Conservation (phyloP, 2,888 invertebrate species). For the Callimorpha dominula region DNA sequence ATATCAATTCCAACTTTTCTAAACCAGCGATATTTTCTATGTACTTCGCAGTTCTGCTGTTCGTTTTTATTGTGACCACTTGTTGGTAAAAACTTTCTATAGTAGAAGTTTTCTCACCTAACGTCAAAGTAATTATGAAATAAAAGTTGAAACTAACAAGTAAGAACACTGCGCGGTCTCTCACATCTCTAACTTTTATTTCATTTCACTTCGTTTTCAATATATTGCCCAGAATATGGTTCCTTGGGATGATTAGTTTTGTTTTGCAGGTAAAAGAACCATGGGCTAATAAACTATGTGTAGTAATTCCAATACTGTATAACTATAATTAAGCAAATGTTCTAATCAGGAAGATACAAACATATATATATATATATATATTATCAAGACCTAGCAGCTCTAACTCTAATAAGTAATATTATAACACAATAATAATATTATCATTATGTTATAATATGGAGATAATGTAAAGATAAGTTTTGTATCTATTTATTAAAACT, state of each 20-base stretch:
- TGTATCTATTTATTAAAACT: too few species aligned
- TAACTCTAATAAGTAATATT: too few species aligned
- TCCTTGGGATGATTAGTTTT: too few species aligned
- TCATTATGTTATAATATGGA: too few species aligned
- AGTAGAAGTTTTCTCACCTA: slow-evolving; percentile 17
- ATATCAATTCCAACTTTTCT: slow-evolving; percentile 11
- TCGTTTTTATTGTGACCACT: slow-evolving; percentile 31
- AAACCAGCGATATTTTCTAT: slow-evolving; percentile 12
- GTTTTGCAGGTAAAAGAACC: not conserved
- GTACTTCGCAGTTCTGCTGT: slow-evolving; percentile 12
- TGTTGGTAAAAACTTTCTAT: slow-evolving; percentile 23
- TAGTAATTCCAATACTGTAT: too few species aligned
- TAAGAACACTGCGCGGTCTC: slow-evolving; percentile 13
- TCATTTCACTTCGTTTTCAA: not conserved
- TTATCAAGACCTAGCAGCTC: too few species aligned
- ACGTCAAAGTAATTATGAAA: slow-evolving; percentile 37
- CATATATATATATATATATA: too few species aligned
- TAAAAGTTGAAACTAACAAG: slow-evolving; percentile 30
- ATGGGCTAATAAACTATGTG: too few species aligned
- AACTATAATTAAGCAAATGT: too few species aligned
- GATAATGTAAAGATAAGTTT: too few species aligned
- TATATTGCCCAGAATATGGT: not conserved
- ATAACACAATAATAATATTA: too few species aligned
- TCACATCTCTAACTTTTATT: slow-evolving; percentile 20
- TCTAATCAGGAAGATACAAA: too few species aligned